Percentiles rank a stretch among this genome's conserved stretches.
These are phyloP conservation scores for Ditula angustiorana DNA, from an alignment of 2,888 invertebrate genomes.

Conservation along the genomic window DNA sequence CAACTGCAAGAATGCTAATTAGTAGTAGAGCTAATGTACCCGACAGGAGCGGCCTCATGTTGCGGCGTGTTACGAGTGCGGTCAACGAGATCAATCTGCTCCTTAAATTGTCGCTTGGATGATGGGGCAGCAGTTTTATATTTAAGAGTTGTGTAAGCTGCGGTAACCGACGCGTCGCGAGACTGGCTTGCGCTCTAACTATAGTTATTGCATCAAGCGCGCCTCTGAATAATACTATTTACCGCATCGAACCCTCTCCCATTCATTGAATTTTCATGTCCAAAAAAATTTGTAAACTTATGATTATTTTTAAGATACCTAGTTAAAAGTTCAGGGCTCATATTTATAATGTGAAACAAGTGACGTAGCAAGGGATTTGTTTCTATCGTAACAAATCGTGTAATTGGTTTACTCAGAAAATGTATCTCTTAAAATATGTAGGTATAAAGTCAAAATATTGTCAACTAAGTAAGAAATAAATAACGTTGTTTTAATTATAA, in stretches of 20 bases:
- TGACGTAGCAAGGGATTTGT: no score
- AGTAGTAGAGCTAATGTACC: constrained; percentile 61
- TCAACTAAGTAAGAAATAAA: no score
- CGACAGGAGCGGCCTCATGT: constrained; percentile 63
- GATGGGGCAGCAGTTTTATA: constrained; percentile 82
- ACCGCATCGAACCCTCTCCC: constrained; percentile 6
- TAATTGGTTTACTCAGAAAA: no score
- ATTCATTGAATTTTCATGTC: not conserved
- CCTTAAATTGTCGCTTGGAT: constrained; percentile 72
- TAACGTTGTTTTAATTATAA: no score
- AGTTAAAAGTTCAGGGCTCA: no score
- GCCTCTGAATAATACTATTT: constrained; percentile 25
- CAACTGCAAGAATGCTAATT: constrained; percentile 58
- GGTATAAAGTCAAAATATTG: no score
- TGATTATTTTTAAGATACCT: no score
- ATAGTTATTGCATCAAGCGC: constrained; percentile 60
- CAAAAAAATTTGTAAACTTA: not conserved
- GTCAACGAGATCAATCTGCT: constrained; percentile 61
- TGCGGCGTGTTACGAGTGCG: constrained; percentile 51
- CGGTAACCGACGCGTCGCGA: constrained; percentile 71
- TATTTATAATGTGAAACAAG: no score
- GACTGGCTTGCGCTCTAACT: constrained; percentile 52
- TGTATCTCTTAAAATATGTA: no score
- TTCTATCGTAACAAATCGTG: no score
- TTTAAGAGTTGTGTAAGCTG: constrained; percentile 80